phyloP scores from a whole-genome alignment of 2,113 vertebrate species.

The Entomyzon cyanotis region DNA sequence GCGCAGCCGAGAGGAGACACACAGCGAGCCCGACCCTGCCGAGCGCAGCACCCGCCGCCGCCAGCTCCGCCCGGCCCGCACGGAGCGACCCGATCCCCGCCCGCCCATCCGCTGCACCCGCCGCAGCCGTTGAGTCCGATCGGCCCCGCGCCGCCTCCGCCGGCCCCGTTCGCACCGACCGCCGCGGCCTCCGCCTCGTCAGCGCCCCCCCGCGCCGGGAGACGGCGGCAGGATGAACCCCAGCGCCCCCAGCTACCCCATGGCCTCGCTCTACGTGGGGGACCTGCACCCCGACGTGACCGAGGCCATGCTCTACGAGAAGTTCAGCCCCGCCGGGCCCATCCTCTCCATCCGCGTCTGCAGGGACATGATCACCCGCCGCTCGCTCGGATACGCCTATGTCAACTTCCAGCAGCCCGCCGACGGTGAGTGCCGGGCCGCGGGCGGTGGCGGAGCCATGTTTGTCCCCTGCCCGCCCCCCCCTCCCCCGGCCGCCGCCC shows the following conservation, averaged over 20 bases:
- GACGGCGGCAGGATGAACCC: conserved; percentile 64
- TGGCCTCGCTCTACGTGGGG: conserved; percentile 97
- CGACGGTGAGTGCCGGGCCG: no score
- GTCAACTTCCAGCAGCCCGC: no score
- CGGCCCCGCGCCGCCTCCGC: background rate
- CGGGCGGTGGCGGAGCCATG: no score
- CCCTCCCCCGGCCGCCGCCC: background rate
- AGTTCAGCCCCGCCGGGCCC: conserved; percentile 96
- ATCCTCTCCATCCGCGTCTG: conserved; percentile 97
- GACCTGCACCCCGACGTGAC: conserved; percentile 97
- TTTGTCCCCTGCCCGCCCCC: background rate
- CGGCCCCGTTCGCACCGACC: background rate
- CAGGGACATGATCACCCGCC: conserved; percentile 68
- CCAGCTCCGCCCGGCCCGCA: no score
- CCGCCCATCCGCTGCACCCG: no score
- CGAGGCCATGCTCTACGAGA: conserved; percentile 98
- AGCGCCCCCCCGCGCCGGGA: conserved; percentile 31
- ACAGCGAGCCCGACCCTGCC: no score
- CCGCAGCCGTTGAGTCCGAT: no score
- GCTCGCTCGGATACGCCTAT: no score
- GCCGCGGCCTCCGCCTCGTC: conserved; percentile 51
- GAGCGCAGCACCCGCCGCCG: no score
- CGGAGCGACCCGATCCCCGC: no score
- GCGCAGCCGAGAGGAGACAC: no score
- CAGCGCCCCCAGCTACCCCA: conserved; percentile 85